Base-by-base conservation (phyloP, 2,797 vertebrate species). In the Meriones psammophilus region DNA sequence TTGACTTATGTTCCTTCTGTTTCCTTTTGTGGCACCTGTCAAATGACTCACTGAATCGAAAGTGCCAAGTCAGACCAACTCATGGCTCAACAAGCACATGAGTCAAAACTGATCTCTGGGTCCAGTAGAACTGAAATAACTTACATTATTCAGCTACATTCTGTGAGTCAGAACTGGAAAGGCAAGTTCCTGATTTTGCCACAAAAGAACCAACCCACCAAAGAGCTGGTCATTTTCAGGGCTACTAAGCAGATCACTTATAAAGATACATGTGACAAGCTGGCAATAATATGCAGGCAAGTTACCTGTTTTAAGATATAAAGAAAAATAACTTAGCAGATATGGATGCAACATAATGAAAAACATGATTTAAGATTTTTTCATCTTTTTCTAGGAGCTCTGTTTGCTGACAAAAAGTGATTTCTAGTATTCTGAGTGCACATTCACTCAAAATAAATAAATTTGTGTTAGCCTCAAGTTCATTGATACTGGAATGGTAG, bases 281-380 rank as follows among this genome's bases (percentile, higher is more conserved):
- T 81, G 94, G 5, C 54, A 96, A 46, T 28, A 85, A 89, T 64
- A 89, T 26, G 60, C 17, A 92, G n/a, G 36, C 14, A 74, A 92
- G 14, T 62, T 94, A 88, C 12, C 2, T 1, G 60, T 22, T 88
- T 74, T 91, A 73, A 93, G 50, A 81, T 71, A 12, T 33, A 93
- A 88, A 81, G 36, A 83, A 92, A 81, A 73, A 15, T 64, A 73
- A 24, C 60, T 69, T 54, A 84, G 39, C 36, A 54, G 14, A 24
- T 79, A 69, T 18, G 30, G 39, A 89, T 36, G 28, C 9, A n/a
- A 89, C 4, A 50, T 68, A 58, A 87, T 22, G 22, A 39, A 36
- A 83, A 91, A 90, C 62, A 50, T 18, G 5, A 30, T 24, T 10
- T 60, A 93, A 95, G 5, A 0, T 39, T 84, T 18, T 91, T 78